Evolutionary conservation across 2,888 invertebrate species (phyloP), one percentile per base, ranked within the genome.

Genomic region (Ennomos quercinarius): DNA sequence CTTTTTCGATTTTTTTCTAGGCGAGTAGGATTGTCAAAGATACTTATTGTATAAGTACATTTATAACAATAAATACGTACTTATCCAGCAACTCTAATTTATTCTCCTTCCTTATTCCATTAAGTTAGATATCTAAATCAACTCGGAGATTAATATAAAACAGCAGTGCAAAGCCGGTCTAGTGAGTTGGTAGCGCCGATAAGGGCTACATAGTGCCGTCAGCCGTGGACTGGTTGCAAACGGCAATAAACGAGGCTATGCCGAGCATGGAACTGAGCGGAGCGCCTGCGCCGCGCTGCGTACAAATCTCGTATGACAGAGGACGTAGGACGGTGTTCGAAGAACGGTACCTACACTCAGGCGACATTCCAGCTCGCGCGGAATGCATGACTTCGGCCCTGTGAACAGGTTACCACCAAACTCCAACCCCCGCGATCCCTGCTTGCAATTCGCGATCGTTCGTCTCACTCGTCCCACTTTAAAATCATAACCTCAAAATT

Each of bases 301-400:
- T 85, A 90, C 86, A 84, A 87, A 91, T 89, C 84, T 89, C 81
- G 82, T 85, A 81, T 83, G 86, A 77, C 83, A 81, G 84, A 84
- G 85, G 85, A 77, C 83, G 80, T 84, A 84, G 85, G 85, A 84
- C 80, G 76, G 81, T 78, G 81, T 27, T 4, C 27, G 80, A 77
- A 82, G 80, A 90, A 89, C 89, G 89, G 89, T 91, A 89, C 88
- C 83, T 84, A 83, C 78, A 76, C 73, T 72, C 79, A 80, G 86
- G 86, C 89, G 88, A 90, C 91, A 91, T 91, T 91, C 91, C 80
- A 81, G 80, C 84, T 77, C 78, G 84, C 76, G 75, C 84, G 88
- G 88, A 87, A 91, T 88, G 88, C 81, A 80, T 79, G 78, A 78
- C 75, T 81, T 80, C 82, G 83, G 85, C 85, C 86, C 87, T 84